Conservation (phyloP, 2,113 vertebrate species). For the Toxotes jaculatrix region DNA sequence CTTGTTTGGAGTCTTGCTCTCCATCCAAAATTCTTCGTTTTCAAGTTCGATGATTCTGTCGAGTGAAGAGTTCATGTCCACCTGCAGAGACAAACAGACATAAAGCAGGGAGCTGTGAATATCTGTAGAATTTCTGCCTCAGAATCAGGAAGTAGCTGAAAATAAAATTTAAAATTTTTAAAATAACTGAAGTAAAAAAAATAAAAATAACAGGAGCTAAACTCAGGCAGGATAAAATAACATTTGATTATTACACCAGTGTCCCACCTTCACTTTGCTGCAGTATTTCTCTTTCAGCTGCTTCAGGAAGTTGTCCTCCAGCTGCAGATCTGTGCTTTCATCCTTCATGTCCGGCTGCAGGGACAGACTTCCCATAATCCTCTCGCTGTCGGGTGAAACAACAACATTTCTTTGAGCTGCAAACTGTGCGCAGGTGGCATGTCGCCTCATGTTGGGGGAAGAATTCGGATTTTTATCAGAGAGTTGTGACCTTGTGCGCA, state of each 20-base stretch:
- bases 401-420: background rate
- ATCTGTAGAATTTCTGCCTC: no score
- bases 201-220: background rate
- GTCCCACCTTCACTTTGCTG: constrained; percentile 65
- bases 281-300: constrained; percentile 77
- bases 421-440: rapidly evolving
- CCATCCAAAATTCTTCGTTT: constrained; percentile 68
- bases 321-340: constrained; percentile 51
- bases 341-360: constrained; percentile 77
- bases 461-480: background rate
- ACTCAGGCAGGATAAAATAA: no score
- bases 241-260: background rate
- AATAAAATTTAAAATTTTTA: no score
- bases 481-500: background rate
- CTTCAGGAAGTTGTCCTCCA: constrained; percentile 67
- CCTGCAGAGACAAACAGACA: constrained; percentile 51
- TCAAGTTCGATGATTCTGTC: constrained; percentile 65
- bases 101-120: background rate
- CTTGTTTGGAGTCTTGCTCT: constrained; percentile 32
- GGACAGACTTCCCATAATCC: constrained; percentile 75
- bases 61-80: constrained; percentile 62
- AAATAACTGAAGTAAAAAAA: background rate
- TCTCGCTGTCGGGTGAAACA: constrained; percentile 70
- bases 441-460: constrained; percentile 1
- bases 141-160: no score